A percentile compares a stretch with the other conserved stretches of the same genome.
These are phyloP conservation scores for Agrilus mali DNA, from an alignment of 2,888 invertebrate genomes.

Conservation along the genomic window DNA sequence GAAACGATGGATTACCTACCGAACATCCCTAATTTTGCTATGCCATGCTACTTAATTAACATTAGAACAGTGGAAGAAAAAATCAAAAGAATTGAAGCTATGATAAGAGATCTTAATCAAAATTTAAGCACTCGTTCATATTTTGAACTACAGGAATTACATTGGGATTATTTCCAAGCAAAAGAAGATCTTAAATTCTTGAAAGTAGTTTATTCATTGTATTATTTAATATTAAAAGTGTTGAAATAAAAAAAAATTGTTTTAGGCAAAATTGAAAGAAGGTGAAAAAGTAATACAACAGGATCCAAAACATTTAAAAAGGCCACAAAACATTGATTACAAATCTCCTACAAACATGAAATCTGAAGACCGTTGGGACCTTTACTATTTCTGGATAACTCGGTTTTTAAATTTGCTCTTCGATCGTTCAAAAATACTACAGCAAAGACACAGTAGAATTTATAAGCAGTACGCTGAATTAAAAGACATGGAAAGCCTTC, in stretches of 20 bases:
- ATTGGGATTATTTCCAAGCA: too few species aligned
- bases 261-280: conserved; percentile 10
- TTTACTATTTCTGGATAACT: conserved; percentile 26
- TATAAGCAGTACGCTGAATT: conserved; percentile 14
- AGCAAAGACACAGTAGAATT: conserved; percentile 14
- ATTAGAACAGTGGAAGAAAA: too few species aligned
- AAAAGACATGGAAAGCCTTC: conserved; percentile 42
- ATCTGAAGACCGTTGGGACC: conserved; percentile 23
- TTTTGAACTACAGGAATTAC: too few species aligned
- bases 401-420: conserved; percentile 12
- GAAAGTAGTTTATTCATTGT: too few species aligned
- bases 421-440: conserved; percentile 14
- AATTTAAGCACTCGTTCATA: too few species aligned
- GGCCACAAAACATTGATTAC: conserved; percentile 11
- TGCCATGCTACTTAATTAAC: too few species aligned
- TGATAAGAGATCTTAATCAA: too few species aligned
- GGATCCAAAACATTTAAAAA: too few species aligned
- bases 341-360: conserved; percentile 17
- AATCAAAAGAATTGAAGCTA: too few species aligned
- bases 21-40: too few species aligned
- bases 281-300: conserved; percentile 2
- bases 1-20: too few species aligned
- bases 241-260: neutral
- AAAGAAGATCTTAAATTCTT: too few species aligned
- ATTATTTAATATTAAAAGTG: neutral